Evolutionary conservation across 2,888 invertebrate species (phyloP).

Genomic region (Acanthococcus lagerstroemiae): DNA sequence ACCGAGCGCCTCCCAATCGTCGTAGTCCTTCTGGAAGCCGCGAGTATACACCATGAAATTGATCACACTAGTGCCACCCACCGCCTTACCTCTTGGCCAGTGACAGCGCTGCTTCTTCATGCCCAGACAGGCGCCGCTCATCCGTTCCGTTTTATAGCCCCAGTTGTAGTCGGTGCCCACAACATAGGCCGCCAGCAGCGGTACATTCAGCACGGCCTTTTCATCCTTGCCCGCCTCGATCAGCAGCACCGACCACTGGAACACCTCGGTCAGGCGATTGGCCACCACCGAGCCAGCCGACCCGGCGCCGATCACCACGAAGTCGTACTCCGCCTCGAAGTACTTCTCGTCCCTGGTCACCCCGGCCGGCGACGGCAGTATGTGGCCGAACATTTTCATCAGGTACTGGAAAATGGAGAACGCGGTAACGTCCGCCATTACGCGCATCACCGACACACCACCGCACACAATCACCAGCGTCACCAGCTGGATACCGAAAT

Average conservation of each 20-base stretch:
- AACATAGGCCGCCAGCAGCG: conserved; percentile 42
- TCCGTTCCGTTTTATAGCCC: conserved; percentile 45
- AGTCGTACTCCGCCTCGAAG: conserved; percentile 36
- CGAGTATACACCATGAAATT: conserved; percentile 50
- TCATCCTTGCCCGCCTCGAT: too few relatives aligned
- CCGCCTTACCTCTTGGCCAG: conserved; percentile 44
- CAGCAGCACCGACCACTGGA: too few relatives aligned
- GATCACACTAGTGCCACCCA: conserved; percentile 47
- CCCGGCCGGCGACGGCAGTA: conserved; percentile 32
- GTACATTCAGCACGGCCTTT: conserved; percentile 45
- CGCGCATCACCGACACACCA: neutral
- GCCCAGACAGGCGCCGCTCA: conserved; percentile 40
- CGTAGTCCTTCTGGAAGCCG: conserved; percentile 46
- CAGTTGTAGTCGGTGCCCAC: conserved; percentile 41
- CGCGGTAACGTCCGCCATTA: conserved; percentile 3
- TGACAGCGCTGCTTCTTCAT: conserved; percentile 38
- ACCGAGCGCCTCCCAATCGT: conserved; percentile 49
- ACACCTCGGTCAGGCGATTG: too few relatives aligned
- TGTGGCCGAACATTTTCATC: conserved; percentile 6
- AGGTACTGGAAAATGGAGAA: conserved; percentile 2
- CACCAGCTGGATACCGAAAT: too few relatives aligned
- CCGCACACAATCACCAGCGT: conserved; percentile 1
- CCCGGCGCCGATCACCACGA: too few relatives aligned
- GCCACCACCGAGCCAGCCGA: too few relatives aligned
- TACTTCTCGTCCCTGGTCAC: conserved; percentile 34